Evolutionary conservation across 53 echinoderm and acorn worm genomes (phyloP).

Genomic region (Temnopleurus reevesii): DNA sequence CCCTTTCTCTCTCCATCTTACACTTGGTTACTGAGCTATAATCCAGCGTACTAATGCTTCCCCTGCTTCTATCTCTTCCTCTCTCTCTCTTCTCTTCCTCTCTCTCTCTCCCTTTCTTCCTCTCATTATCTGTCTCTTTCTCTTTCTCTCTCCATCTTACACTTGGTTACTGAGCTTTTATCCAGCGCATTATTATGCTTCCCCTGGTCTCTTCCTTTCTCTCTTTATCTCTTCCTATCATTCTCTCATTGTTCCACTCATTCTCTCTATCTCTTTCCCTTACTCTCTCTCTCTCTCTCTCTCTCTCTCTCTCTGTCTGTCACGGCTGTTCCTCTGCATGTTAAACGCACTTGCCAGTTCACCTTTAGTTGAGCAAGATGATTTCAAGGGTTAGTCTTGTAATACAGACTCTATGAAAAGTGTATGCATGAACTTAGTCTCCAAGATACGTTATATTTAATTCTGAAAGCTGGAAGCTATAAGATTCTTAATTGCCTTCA

Average conservation of each 20-base stretch:
- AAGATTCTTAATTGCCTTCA: too few species aligned
- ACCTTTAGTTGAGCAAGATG: not conserved
- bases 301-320: not conserved
- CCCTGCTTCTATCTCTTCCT: not conserved
- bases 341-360: not conserved
- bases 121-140: too few species aligned
- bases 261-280: not conserved
- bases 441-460: too few species aligned
- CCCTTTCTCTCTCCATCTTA: constrained; percentile 2
- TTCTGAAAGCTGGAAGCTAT: too few species aligned
- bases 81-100: too few species aligned
- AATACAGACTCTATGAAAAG: not conserved
- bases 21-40: too few species aligned
- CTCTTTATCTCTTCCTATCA: too few species aligned
- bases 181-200: not conserved
- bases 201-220: not conserved
- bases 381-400: not conserved
- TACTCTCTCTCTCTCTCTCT: too few species aligned
- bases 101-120: too few species aligned
- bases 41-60: not conserved
- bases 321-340: constrained; percentile 6
- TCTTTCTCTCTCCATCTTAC: not conserved
- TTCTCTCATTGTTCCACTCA: not conserved
- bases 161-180: too few species aligned
- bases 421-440: too few species aligned